phyloP scores from a whole-genome alignment of 2,888 invertebrate genomes.

The Rhamphomyia laevipes region DNA sequence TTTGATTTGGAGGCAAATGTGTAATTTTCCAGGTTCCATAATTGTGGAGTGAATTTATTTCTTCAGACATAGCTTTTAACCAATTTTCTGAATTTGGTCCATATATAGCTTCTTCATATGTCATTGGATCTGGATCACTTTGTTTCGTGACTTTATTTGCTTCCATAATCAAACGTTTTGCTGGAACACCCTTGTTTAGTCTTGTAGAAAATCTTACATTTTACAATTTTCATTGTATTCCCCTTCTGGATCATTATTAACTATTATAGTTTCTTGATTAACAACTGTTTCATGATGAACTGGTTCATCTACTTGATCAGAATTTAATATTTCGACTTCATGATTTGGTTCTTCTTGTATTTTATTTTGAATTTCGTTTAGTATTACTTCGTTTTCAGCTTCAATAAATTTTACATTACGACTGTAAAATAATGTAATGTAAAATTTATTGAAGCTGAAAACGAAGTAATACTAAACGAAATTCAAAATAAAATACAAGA shows the following conservation, averaged over 20 bases:
- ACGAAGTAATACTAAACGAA: no score
- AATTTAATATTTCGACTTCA: neutral
- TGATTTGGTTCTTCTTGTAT: neutral
- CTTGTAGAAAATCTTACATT: neutral
- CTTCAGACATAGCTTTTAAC: neutral
- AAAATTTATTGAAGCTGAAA: no score
- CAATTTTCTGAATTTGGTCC: neutral
- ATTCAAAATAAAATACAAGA: no score
- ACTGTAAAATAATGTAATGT: no score
- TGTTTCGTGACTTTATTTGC: neutral
- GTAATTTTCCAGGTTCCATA: neutral
- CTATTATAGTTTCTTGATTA: neutral
- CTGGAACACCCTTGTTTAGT: neutral
- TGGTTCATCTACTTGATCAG: neutral
- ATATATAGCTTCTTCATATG: neutral
- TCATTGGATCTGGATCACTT: neutral
- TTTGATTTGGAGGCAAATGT: neutral
- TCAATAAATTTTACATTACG: constrained; percentile 6
- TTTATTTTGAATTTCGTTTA: neutral
- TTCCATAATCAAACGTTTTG: neutral
- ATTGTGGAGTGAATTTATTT: neutral
- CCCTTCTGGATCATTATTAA: neutral
- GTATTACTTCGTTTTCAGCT: neutral
- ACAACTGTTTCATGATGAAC: neutral
- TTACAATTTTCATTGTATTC: neutral